These are phyloP conservation scores for Buphagus erythrorhynchus DNA, from an alignment of 2,797 vertebrate genomes.

Conservation along the genomic window DNA sequence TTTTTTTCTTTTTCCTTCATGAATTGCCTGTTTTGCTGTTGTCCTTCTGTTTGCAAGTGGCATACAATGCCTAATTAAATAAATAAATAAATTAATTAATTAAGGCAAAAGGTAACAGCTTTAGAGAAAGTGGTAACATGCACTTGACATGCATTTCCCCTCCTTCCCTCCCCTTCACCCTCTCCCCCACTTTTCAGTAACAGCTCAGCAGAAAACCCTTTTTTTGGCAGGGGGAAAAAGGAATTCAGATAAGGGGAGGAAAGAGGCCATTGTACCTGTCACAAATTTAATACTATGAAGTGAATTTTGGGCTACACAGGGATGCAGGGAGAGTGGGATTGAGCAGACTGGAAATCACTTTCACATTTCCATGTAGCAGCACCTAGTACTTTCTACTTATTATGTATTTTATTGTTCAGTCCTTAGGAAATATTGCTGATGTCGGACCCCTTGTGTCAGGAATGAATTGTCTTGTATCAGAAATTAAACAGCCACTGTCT, in stretches of 20 bases:
- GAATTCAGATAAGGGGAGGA: too few species aligned
- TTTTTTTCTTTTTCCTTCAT: accelerated
- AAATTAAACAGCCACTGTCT: neutral
- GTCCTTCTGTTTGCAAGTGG: neutral
- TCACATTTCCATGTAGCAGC: neutral
- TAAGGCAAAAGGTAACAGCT: accelerated
- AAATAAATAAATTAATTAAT: too few species aligned
- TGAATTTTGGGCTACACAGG: accelerated
- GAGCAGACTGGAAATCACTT: neutral
- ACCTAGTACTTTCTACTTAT: neutral
- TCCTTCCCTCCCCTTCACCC: accelerated
- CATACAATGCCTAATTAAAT: neutral
- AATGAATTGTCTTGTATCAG: neutral
- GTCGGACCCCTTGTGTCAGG: neutral
- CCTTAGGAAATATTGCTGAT: neutral
- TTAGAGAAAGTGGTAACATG: accelerated
- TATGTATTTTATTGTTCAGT: neutral
- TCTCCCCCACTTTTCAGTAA: neutral
- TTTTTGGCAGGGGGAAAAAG: accelerated
- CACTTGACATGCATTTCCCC: accelerated
- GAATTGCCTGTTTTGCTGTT: neutral
- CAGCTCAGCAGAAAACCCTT: neutral
- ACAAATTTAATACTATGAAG: neutral
- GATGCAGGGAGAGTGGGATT: neutral
- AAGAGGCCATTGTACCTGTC: neutral